Evolutionary conservation across 2,888 invertebrate species (phyloP).

Genomic region (Bursaphelenchus okinawaensis): DNA sequence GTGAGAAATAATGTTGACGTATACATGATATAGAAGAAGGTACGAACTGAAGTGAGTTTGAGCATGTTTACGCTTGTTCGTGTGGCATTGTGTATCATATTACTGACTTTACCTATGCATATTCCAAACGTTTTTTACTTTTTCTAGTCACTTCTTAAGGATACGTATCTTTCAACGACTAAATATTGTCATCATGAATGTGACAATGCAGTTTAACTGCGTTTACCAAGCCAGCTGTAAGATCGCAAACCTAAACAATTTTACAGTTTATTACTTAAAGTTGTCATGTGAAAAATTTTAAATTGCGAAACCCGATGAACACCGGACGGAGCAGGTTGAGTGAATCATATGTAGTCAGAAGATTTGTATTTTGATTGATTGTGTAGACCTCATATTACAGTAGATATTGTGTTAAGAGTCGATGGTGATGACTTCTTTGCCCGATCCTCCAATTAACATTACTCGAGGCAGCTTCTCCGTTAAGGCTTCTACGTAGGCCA

Average conservation of each 20-base stretch:
- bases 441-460: conserved; percentile 74
- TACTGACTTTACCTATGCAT: background rate
- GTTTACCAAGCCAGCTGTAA: too few relatives aligned
- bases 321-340: background rate
- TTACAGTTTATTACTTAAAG: too few relatives aligned
- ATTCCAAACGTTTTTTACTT: background rate
- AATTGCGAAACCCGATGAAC: background rate
- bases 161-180: too few relatives aligned
- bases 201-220: too few relatives aligned
- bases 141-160: too few relatives aligned
- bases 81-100: background rate
- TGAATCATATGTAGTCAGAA: background rate
- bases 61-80: background rate
- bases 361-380: background rate
- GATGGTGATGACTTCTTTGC: conserved; percentile 96
- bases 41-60: too few relatives aligned
- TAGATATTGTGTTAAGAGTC: conserved; percentile 70
- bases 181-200: too few relatives aligned
- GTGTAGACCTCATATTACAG: background rate
- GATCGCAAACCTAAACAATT: too few relatives aligned
- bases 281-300: too few relatives aligned
- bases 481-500: conserved; percentile 96
- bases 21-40: too few relatives aligned
- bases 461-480: conserved; percentile 81
- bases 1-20: background rate